Evolutionary conservation across 2,888 invertebrate genomes (phyloP), one percentile per base, ranked within the genome.

Genomic region (Prosapia bicincta): DNA sequence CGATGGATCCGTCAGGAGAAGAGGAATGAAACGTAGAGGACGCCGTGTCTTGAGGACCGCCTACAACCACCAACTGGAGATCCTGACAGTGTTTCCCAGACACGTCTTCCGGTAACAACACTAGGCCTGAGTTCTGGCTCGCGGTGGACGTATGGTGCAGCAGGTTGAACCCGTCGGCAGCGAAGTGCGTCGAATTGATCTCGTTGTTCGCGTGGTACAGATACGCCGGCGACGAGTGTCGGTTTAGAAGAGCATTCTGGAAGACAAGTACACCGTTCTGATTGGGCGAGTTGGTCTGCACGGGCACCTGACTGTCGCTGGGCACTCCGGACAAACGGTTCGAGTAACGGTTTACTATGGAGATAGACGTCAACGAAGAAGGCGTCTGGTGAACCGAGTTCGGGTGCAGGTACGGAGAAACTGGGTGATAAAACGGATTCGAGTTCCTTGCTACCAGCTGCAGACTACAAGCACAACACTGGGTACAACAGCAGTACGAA

Each of bases 391-490:
- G 54, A 20, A 54, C 3, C 54, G 54, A 54, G 54, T 71, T 66
- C 15, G 71, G 54, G 26, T 38, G 71, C 15, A 72, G 23, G 76
- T 76, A 71, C 25, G 75, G 75, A 26, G 71, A 43, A n/a, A 38
- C 70, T n/a, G 71, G 71, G 26, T 67, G 71, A 30, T 68, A 54
- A 15, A 54, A 26, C 30, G 69, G 74, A 24, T 54, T 67, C 67
- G 75, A 67, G 32, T 71, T 68, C 54, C 69, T 32, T 26, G 69
- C 71, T 43, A 71, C 66, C 20, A 74, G 74, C 69, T 74, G 69
- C 13, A 74, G 71, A 54, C 77, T 69, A 38, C 74, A 75, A 28
- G 69, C 74, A 54, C 77, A 71, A 69, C 74, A 74, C 74, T 75
- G 75, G 26, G 71, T 67, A 38, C 75, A 71, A 26, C 75, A 70